Evolutionary conservation across 2,888 invertebrate genomes (phyloP), one percentile per base, ranked within the genome.

Genomic region (Nemurella pictetii): DNA sequence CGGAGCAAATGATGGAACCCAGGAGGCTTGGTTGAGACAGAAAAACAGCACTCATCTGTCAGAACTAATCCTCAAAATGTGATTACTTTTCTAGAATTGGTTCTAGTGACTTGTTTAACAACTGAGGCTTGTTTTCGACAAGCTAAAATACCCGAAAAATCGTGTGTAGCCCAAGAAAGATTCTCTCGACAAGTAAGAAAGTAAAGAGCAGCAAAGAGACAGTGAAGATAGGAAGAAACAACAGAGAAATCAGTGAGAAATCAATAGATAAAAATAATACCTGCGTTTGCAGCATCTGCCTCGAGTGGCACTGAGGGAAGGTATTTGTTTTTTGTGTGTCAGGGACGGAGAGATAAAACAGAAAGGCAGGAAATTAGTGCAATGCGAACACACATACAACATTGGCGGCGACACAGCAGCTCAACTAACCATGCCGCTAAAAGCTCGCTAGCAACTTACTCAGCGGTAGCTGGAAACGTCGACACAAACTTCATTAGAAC

Each of bases 261-360:
- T 74, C 80, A 86, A 86, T 35, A 85, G 30, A n/a, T 77, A 83
- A 83, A 83, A 80, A 80, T 86, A 83, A 85, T 87, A 87, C 86
- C 86, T 87, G 85, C 84, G 85, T 86, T 85, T 82, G 85, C 87
- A 82, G 86, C 85, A 85, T 86, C 86, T 86, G 15, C 55, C 20
- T 55, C 55, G 55, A 55, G 55, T 55, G 55, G 55, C 9, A 55
- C 55, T 55, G 55, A 20, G 55, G 12, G 20, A 55, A 55, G 55
- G 55, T 55, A 86, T 85, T 89, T 88, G 87, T 87, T 7, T 25
- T 25, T 81, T 84, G 85, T 87, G 87, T 87, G 87, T 87, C 88
- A 87, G 87, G 87, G 72, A 88, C 86, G 85, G 87, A 88, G 88
- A 88, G 88, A 87, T 89, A 87, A 88, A 88, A 89, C 89, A 89